Conservation (phyloP, 2,113 vertebrate species). For the Perognathus longimembris region DNA sequence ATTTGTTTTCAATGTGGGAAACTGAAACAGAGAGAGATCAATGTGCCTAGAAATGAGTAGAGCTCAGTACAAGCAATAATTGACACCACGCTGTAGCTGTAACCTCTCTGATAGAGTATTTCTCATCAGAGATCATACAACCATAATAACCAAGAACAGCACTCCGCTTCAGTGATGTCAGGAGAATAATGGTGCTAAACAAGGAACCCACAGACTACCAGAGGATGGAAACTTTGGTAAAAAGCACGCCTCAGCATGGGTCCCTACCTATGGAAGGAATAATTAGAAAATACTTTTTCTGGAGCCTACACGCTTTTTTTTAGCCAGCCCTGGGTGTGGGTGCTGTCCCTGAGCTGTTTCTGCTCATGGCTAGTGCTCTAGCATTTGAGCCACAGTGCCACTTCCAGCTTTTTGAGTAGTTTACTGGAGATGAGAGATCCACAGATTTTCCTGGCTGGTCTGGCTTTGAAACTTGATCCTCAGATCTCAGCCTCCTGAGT, state of each 20-base stretch:
- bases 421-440: too few species aligned
- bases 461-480: too few species aligned
- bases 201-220: background rate
- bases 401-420: too few species aligned
- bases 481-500: too few species aligned
- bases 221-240: background rate
- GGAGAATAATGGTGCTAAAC: background rate
- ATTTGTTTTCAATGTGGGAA: background rate
- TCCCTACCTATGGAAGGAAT: background rate
- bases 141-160: background rate
- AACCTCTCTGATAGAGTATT: background rate
- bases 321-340: too few species aligned
- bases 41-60: background rate
- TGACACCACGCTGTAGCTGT: background rate
- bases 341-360: too few species aligned
- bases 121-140: too few species aligned
- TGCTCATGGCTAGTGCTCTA: too few species aligned
- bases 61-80: background rate
- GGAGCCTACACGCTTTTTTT: background rate
- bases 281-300: background rate
- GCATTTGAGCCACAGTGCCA: too few species aligned
- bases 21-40: background rate
- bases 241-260: background rate
- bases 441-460: too few species aligned
- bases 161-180: background rate